phyloP scores from a whole-genome alignment of 2,113 vertebrate genomes.

The Parus major region DNA sequence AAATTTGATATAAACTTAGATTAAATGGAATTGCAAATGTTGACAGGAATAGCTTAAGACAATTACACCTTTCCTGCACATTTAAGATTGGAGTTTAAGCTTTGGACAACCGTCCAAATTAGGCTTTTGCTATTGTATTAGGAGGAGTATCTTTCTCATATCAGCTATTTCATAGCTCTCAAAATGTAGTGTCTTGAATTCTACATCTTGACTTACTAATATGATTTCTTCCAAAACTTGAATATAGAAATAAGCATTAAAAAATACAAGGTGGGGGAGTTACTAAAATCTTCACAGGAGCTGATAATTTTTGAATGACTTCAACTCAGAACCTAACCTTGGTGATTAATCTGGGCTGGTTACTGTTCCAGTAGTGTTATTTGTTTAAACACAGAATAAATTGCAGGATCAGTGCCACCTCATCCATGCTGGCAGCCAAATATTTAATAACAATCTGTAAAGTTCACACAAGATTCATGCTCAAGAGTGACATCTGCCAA shows the following conservation, averaged over 20 bases:
- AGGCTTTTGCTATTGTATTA: not conserved
- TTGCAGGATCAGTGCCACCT: conserved; percentile 25
- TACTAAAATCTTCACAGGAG: not conserved
- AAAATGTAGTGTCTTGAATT: not conserved
- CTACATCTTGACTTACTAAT: not conserved
- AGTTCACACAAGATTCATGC: not conserved
- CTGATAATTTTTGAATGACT: not conserved
- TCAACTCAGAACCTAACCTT: not conserved
- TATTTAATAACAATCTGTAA: conserved; percentile 47
- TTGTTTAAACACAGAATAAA: conserved; percentile 37
- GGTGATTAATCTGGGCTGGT: not conserved
- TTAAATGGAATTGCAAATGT: conserved; percentile 18
- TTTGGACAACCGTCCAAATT: not conserved
- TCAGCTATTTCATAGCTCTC: not conserved
- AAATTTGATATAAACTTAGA: conserved; percentile 19
- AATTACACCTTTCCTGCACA: not conserved
- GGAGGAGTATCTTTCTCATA: not conserved
- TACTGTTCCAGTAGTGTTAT: not conserved
- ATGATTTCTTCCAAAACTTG: not conserved
- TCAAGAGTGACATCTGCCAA: conserved; percentile 44
- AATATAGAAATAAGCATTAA: not conserved
- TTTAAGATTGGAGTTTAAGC: not conserved
- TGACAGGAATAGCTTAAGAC: not conserved
- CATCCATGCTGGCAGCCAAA: conserved; percentile 10
- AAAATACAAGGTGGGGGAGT: not conserved